Conservation (phyloP, 1,140 invertebrate species). For the Listronotus oregonensis region DNA sequence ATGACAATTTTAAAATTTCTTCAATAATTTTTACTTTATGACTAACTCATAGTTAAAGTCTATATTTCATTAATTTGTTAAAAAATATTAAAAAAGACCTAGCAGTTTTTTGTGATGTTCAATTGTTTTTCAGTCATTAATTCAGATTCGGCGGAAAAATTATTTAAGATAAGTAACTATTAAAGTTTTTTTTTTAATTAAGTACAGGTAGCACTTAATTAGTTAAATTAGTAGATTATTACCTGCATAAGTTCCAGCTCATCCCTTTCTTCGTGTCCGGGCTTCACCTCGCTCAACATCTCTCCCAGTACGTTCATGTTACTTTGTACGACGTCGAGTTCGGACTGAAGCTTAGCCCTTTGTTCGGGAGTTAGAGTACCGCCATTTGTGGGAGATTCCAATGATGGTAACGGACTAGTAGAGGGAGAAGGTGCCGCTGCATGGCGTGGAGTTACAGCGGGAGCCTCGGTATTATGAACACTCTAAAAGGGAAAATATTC, state of each 20-base stretch:
- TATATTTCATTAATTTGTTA: no score
- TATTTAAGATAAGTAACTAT: no score
- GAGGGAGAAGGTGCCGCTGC: constrained; percentile 32
- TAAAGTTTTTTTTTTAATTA: no score
- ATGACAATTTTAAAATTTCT: no score
- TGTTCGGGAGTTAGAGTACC: constrained; percentile 74
- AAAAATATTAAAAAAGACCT: no score
- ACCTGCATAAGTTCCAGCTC: constrained; percentile 66
- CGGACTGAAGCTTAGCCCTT: constrained; percentile 83
- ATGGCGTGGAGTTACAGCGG: constrained; percentile 22
- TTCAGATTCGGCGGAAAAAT: no score
- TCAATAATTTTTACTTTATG: no score
- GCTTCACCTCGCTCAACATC: constrained; percentile 86
- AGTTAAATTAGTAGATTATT: no score
- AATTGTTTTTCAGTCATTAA: no score
- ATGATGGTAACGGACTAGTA: constrained; percentile 25
- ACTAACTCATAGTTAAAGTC: no score
- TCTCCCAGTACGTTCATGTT: constrained; percentile 94
- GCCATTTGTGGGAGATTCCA: constrained; percentile 21
- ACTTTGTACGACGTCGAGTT: constrained; percentile 90
- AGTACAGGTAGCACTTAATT: no score
- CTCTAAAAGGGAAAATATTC: constrained; percentile 38
- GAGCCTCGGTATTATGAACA: constrained; percentile 42
- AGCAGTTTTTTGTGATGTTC: no score
- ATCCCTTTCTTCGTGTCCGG: constrained; percentile 60